Conservation (phyloP, 2,888 invertebrate species). For the Netelia fuscicornis region DNA sequence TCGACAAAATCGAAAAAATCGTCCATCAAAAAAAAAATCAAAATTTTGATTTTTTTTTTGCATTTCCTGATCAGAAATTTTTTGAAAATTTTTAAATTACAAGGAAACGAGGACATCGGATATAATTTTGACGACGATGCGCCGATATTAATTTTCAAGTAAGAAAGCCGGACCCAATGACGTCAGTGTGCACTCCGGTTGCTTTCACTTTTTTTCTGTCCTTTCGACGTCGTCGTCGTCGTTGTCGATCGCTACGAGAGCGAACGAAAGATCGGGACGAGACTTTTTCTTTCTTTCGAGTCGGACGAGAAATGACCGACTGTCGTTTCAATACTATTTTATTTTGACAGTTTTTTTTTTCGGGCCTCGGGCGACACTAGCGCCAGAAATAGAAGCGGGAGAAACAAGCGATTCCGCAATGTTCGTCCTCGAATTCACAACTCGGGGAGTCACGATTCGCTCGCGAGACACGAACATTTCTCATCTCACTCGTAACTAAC, state of each 20-base stretch:
- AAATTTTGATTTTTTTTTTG: neutral
- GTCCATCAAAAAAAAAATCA: neutral
- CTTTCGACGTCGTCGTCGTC: constrained; percentile 29
- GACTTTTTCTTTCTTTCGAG: constrained; percentile 33
- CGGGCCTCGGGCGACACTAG: neutral
- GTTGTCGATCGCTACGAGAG: constrained; percentile 14
- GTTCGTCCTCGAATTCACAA: constrained; percentile 50
- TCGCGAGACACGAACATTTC: constrained; percentile 4
- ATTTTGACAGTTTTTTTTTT: constrained; percentile 7
- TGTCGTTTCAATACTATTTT: constrained; percentile 1
- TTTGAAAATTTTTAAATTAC: neutral
- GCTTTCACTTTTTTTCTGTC: constrained; percentile 75
- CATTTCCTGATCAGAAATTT: neutral
- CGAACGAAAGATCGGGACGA: neutral
- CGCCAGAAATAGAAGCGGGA: constrained; percentile 22
- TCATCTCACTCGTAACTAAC: neutral
- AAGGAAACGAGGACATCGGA: neutral
- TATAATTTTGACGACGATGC: constrained; percentile 5
- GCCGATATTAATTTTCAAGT: constrained; percentile 68
- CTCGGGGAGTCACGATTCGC: constrained; percentile 14
- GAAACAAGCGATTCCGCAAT: constrained; percentile 28
- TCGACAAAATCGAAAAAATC: too few species aligned
- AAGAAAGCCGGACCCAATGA: constrained; percentile 79
- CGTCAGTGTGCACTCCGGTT: constrained; percentile 72
- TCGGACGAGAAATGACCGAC: neutral